Evolutionary conservation across 2,113 vertebrate genomes (phyloP).

Genomic region (Pantherophis guttatus): DNA sequence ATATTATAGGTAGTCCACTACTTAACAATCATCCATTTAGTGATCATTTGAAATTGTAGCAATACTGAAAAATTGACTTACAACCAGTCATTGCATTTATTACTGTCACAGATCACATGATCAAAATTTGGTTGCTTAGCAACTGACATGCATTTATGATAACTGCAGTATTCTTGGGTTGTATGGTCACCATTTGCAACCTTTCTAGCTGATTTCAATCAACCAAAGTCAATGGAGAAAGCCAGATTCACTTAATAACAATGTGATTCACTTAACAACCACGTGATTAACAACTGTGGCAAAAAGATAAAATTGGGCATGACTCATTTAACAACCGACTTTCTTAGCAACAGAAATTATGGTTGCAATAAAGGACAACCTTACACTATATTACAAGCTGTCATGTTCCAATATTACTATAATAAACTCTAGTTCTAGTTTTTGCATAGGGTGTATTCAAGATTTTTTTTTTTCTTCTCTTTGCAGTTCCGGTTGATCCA

Average conservation of each 20-base stretch:
- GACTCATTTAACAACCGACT: background rate
- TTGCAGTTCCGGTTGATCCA: background rate
- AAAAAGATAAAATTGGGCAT: background rate
- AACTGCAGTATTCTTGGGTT: background rate
- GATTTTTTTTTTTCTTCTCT: background rate
- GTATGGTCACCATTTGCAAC: background rate
- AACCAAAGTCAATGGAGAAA: too few species aligned
- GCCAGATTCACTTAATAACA: too few species aligned
- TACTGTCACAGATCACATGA: background rate
- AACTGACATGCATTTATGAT: background rate
- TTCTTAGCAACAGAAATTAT: background rate
- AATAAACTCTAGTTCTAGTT: background rate
- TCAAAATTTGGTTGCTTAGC: background rate
- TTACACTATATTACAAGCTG: background rate
- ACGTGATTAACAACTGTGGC: background rate
- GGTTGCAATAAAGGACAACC: background rate
- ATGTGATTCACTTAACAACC: background rate
- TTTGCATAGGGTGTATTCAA: background rate
- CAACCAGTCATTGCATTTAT: background rate
- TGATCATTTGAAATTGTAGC: background rate
- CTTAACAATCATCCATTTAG: background rate
- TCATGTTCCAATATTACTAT: background rate
- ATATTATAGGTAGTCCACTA: background rate
- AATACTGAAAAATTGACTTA: background rate
- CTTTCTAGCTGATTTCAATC: too few species aligned